Evolutionary conservation across 64 coral and sea anemone species (phyloP).

Genomic region (Dendrophyllia cribrosa): DNA sequence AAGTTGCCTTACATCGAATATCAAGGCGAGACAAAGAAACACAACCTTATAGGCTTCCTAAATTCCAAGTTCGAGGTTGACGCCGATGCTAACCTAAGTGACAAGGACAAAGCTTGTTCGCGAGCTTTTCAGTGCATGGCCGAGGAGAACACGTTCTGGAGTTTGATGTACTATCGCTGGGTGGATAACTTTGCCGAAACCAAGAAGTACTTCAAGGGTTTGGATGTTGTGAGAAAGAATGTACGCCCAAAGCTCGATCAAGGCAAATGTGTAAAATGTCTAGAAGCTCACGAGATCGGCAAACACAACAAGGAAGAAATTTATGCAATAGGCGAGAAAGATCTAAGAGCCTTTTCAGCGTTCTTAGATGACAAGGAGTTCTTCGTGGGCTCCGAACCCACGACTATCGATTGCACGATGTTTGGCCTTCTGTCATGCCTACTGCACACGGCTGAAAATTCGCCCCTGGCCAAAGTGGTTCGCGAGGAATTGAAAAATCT

Average conservation of each 20-base stretch:
- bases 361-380: conserved; percentile 92
- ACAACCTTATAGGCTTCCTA: conserved; percentile 85
- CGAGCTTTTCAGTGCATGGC: conserved; percentile 95
- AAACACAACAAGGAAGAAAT: conserved; percentile 96
- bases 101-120: conserved; percentile 70
- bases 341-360: conserved; percentile 77
- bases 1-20: conserved; percentile 98
- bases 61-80: conserved; percentile 92
- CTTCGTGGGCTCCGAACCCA: conserved; percentile 90
- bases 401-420: conserved; percentile 93
- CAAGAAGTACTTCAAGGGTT: conserved; percentile 96
- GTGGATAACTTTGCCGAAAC: conserved; percentile 98
- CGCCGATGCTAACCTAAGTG: conserved; percentile 71
- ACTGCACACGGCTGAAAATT: conserved; percentile 78
- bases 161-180: conserved; percentile 98
- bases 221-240: conserved; percentile 86
- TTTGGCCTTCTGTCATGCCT: conserved; percentile 96
- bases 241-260: conserved; percentile 94
- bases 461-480: conserved; percentile 87
- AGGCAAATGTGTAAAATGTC: conserved; percentile 96
- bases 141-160: conserved; percentile 98
- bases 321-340: conserved; percentile 88
- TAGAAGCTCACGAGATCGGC: conserved; percentile 97
- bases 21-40: conserved; percentile 93
- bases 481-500: conserved; percentile 86